These are phyloP conservation scores for Atrina japonica DNA, from an alignment of 2,888 invertebrate species.

Conservation along the genomic window DNA sequence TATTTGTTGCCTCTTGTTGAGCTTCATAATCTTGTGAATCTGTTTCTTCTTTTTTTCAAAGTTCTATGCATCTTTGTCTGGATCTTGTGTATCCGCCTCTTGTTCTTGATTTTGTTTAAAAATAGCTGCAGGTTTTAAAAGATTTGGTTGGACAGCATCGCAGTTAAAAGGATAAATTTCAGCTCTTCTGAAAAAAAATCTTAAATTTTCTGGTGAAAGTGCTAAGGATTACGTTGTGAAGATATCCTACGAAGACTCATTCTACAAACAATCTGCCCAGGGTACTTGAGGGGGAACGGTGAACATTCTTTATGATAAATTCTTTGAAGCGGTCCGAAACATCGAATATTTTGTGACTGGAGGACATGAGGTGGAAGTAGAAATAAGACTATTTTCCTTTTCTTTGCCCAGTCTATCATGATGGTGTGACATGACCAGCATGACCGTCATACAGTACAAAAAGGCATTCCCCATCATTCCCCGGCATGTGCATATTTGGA, in stretches of 20 bases:
- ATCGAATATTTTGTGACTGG: constrained; percentile 41
- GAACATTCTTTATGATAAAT: constrained; percentile 33
- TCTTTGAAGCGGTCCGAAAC: constrained; percentile 38
- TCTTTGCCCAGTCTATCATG: constrained; percentile 34
- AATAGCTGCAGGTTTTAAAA: no score
- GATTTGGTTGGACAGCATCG: no score
- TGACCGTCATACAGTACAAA: constrained; percentile 50
- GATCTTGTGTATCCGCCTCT: not conserved
- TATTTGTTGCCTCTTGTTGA: no score
- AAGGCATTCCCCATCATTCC: not conserved
- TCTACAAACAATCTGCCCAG: constrained; percentile 28
- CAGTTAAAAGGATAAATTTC: constrained; percentile 32
- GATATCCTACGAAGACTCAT: constrained; percentile 29
- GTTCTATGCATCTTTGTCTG: not conserved
- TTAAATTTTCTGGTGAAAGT: constrained; percentile 27
- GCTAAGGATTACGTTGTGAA: constrained; percentile 30
- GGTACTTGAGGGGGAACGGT: constrained; percentile 24
- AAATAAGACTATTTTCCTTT: constrained; percentile 41
- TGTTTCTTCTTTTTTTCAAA: no score
- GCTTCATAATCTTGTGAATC: no score
- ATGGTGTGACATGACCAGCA: constrained; percentile 37
- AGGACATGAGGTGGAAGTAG: constrained; percentile 44
- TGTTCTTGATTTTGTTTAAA: no score
- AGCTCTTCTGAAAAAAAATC: constrained; percentile 30
- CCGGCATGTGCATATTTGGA: constrained; percentile 26